phyloP scores from a whole-genome alignment of 1,140 invertebrate genomes.

The Aphaenogaster floridana region DNA sequence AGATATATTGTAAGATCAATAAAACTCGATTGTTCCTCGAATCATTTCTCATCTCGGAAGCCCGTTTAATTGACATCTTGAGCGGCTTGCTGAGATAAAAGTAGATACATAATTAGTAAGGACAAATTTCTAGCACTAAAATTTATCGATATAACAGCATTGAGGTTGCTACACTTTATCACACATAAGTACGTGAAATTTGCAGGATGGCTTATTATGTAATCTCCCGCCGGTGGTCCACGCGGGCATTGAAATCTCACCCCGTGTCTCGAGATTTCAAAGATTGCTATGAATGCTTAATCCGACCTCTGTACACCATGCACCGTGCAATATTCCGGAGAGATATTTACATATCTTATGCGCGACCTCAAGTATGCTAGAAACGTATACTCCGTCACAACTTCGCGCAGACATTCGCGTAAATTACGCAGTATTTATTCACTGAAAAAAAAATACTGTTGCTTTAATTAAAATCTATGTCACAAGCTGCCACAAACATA shows the following conservation, averaged over 20 bases:
- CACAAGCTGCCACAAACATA: too few relatives aligned
- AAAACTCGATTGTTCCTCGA: neutral
- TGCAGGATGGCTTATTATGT: neutral
- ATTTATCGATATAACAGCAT: neutral
- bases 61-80: slow-evolving; percentile 1
- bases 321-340: neutral
- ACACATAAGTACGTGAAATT: neutral
- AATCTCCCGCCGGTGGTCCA: neutral
- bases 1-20: neutral
- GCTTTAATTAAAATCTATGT: too few relatives aligned
- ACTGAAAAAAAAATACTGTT: too few relatives aligned
- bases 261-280: neutral
- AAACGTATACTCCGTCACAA: neutral
- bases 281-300: slow-evolving; percentile 33
- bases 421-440: neutral
- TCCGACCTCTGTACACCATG: neutral
- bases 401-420: neutral
- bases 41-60: neutral
- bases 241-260: slow-evolving; percentile 3
- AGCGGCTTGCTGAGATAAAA: neutral
- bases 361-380: neutral
- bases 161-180: neutral
- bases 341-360: slow-evolving; percentile 27
- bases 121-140: neutral
- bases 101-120: neutral